A percentile compares a stretch with the other conserved stretches of the same genome.
Conservation (phyloP, 2,888 invertebrate species). For the Pristionchus arcanus region DNA sequence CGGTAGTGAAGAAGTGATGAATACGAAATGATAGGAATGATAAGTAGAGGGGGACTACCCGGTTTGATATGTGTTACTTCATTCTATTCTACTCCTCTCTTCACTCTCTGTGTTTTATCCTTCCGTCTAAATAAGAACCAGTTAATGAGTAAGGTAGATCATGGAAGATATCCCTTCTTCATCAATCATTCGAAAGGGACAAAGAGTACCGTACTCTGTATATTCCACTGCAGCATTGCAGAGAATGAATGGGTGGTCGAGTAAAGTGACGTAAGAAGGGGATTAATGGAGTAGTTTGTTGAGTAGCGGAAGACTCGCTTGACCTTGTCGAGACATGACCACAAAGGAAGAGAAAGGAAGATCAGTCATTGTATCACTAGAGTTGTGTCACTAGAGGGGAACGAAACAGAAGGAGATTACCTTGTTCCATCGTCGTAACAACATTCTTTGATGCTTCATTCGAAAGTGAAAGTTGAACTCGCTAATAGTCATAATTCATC, state of each 20-base stretch:
- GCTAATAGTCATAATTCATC: slow-evolving; percentile 12
- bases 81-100: slow-evolving; percentile 37
- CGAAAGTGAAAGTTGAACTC: slow-evolving; percentile 2
- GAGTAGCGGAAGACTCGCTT: slow-evolving; percentile 20
- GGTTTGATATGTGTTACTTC: slow-evolving; percentile 45
- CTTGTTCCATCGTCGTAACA: not conserved
- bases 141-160: slow-evolving; percentile 46
- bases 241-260: not conserved
- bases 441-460: not conserved
- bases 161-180: not conserved
- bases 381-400: not conserved
- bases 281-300: slow-evolving; percentile 15
- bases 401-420: not conserved
- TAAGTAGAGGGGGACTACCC: not conserved
- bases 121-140: slow-evolving; percentile 31
- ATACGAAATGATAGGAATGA: slow-evolving; percentile 44
- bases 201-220: not conserved
- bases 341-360: not conserved
- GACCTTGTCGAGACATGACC: slow-evolving; percentile 35
- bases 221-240: not conserved
- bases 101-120: slow-evolving; percentile 42
- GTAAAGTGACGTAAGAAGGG: slow-evolving; percentile 24
- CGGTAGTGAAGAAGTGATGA: slow-evolving; percentile 24
- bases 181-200: slow-evolving; percentile 16
- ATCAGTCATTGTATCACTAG: slow-evolving; percentile 26